phyloP scores from a whole-genome alignment of 2,888 invertebrate species.

The Xestia rhomboidea region DNA sequence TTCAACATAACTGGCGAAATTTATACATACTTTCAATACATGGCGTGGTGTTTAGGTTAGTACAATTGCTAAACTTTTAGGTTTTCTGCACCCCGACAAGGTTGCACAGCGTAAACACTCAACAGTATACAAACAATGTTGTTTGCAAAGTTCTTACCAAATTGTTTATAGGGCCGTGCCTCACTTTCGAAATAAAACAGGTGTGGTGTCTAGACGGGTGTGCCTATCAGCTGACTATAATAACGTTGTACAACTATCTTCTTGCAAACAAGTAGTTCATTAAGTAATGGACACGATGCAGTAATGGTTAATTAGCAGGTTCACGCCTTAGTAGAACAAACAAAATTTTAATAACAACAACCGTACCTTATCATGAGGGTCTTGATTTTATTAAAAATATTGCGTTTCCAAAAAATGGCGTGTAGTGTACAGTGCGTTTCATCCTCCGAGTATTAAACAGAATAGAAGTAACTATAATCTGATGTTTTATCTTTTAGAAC shows the following conservation, averaged over 20 bases:
- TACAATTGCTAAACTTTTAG: not conserved
- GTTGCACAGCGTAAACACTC: conserved; percentile 3
- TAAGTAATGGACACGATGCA: conserved; percentile 29
- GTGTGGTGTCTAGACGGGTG: conserved; percentile 37
- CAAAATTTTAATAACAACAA: not conserved
- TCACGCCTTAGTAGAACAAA: conserved; percentile 6
- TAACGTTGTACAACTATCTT: conserved; percentile 12
- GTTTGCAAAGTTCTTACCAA: conserved; percentile 26
- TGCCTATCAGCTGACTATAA: conserved; percentile 28
- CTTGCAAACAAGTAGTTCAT: conserved; percentile 30
- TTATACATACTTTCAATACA: not conserved
- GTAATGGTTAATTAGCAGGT: conserved; percentile 21
- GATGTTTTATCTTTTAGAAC: not conserved
- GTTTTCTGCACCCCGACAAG: not conserved
- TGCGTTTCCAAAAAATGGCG: not conserved
- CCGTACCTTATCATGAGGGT: no score
- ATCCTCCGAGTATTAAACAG: not conserved
- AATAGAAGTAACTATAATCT: not conserved
- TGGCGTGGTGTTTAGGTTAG: not conserved
- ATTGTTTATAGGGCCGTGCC: conserved; percentile 21
- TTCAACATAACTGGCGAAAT: not conserved
- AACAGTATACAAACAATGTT: conserved; percentile 3
- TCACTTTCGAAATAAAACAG: conserved; percentile 44
- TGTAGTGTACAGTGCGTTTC: not conserved
- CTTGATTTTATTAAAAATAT: no score